Base-by-base conservation (phyloP, 2,888 invertebrate species). In the Oligia fasciuncula region DNA sequence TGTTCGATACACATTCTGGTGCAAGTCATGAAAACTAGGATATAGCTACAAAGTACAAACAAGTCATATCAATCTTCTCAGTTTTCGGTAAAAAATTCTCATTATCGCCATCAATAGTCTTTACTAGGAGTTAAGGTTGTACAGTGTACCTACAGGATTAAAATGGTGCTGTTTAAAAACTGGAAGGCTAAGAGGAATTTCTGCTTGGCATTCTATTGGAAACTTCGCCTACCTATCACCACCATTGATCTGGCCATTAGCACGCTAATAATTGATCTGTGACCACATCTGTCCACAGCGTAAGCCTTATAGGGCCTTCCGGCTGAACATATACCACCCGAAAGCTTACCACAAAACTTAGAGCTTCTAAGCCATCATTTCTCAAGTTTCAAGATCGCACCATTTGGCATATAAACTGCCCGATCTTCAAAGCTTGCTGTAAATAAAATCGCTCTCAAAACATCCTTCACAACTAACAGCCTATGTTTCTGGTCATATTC, bases 151-250 rank as follows among this genome's bases (percentile, higher is more conserved):
- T 23, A 66, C 11, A 9, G 11, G 29, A 51, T 13, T 19, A 62
- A 46, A 54, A 51, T 73, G 43, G 46, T 73, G 51, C 62, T 81
- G 19, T 14, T 81, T 14, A 67, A 46, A 17, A 68, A 62, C 11
- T 68, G 62, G 46, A 46, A 74, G 40, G 29, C 29, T 66, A 14
- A 40, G 13, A 51, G 43, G 60, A 81, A 67, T 60, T 46, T 4
- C 8, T 65, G 54, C 11, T 67, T n/a, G n/a, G n/a, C 9, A n/a
- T n/a, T 23, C 62, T 14, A 29, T 62, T 62, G 14, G 6, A 62
- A 62, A 17, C 29, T 62, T 17, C 62, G 4, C 9, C 43, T n/a
- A n/a, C 3, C 1, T 23, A 8, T 57, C 5, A 17, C 23, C 23
- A 35, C 9, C 60, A 29, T n/a, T 60, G 60, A n/a, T 60, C n/a